Evolutionary conservation across 2,888 invertebrate species (phyloP), one percentile per base, ranked within the genome.

Genomic region (Lysandra coridon): DNA sequence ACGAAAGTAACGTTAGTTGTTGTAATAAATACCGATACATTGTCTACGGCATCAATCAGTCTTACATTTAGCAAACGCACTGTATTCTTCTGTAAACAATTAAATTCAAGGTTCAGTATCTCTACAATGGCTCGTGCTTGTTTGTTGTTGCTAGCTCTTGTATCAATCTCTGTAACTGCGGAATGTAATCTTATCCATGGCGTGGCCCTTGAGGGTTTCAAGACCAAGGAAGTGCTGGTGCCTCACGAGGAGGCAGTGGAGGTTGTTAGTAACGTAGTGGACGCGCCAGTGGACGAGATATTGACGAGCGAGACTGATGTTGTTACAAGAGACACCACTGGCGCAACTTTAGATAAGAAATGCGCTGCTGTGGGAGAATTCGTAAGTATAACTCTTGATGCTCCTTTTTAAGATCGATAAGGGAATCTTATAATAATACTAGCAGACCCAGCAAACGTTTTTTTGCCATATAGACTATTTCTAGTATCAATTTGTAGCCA

Each of bases 341-440:
- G 40, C 1, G 17, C 49, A 30, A 44, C 10, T 49, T 7, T 30
- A 49, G 57, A n/a, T 3, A 78, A 78, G 73, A 78, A 53, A 73
- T 92, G 92, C 80, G 88, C 84, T n/a, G 83, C 86, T 81, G 85
- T 92, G 78, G 92, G 92, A 81, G 83, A 89, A 80, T 91, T 87
- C 81, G 92, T 92, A 87, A 89, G 92, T 91, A 69, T 17, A 30
- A 53, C 6, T 12, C 23, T 53, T 12, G 4, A 44, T 44, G 17
- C n/a, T 17, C 4, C 14, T 44, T 40, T 57, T 57, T 1, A 57
- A 53, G 53, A 53, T 53, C 53, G 53, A 14, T 14, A 14, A 53
- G 4, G 53, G 14, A 53, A 53, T 53, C 12, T 53, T 53, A 53
- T 53, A 53, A 12, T 12, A 53, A 53, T 37, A 37, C 37, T 37